Conservation (phyloP, 2,113 vertebrate species). For the Rhinoderma darwinii region DNA sequence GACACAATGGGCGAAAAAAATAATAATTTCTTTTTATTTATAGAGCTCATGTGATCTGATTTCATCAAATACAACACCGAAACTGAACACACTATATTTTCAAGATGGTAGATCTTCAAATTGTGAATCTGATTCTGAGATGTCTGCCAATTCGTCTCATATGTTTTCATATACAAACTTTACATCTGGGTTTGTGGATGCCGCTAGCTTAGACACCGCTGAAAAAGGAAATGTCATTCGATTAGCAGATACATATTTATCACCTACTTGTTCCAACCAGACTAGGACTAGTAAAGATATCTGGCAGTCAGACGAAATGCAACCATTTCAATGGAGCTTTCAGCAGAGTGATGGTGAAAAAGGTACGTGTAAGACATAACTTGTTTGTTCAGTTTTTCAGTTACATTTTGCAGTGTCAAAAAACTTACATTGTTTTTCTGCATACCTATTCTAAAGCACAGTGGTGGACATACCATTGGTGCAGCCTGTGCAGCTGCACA, state of each 20-base stretch:
- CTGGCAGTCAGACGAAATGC: slow-evolving; percentile 62
- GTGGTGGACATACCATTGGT: too few species aligned
- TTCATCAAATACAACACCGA: slow-evolving; percentile 52
- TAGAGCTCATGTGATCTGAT: neutral
- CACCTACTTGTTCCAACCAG: slow-evolving; percentile 71
- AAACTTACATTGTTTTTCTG: too few species aligned
- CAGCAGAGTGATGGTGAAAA: neutral
- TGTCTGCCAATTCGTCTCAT: slow-evolving; percentile 69
- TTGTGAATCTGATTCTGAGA: slow-evolving; percentile 62
- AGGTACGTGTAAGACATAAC: neutral
- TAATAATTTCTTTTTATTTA: neutral
- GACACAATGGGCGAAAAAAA: too few species aligned
- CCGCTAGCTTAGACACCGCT: neutral
- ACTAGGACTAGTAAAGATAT: slow-evolving; percentile 62
- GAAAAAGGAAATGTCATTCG: slow-evolving; percentile 60
- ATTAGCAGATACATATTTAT: slow-evolving; percentile 77
- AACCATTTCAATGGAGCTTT: neutral
- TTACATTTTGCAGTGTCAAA: too few species aligned
- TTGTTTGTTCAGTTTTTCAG: neutral
- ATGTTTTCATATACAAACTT: slow-evolving; percentile 45
- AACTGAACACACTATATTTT: slow-evolving; percentile 70
- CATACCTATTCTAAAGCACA: too few species aligned
- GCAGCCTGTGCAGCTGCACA: too few species aligned
- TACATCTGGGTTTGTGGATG: neutral
- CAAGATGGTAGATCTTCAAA: slow-evolving; percentile 61